Evolutionary conservation across 2,888 invertebrate species (phyloP), one percentile per base, ranked within the genome.

Genomic region (Metopia argyrocephala): DNA sequence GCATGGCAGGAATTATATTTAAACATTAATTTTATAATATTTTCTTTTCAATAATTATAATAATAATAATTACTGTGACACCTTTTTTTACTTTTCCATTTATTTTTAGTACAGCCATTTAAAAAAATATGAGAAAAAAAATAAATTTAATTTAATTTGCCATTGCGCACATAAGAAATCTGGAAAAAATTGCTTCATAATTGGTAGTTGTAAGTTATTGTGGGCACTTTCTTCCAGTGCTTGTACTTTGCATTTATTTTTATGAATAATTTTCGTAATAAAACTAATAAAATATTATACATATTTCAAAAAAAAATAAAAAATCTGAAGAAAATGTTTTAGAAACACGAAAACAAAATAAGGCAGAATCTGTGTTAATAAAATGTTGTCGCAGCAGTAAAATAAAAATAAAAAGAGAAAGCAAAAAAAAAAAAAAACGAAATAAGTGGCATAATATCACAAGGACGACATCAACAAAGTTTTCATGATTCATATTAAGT

Each of bases 361-460:
- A 27, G 21, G 12, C 50, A 45, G 20, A n/a, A 2, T 7, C 28
- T 57, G 1, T 59, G 59, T 5, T 5, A 7, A 20, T 50, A 9
- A 21, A 23, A 23, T n/a, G 21, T 69, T 62, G 56, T 25, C 21
- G 54, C 27, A 45, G 25, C 46, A n/a, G n/a, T n/a, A 56, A 50
- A 64, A 65, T 6, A 56, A 28, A 5, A 20, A 12, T 7, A 6
- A 7, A 45, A 45, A 50, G 3, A 5, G 20, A 12, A 25, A 23
- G 21, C 18, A 52, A 45, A 31, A 50, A 28, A 70, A 21, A 28
- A 20, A 61, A 25, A 45, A 21, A 62, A 27, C 48, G 57, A 65
- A 71, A 59, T 66, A 68, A 73, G 64, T 79, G 78, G 68, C 74
- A 69, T 69, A 54, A 57, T 76, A 31, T 56, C 70, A 75, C 70